Evolutionary conservation across 2,888 invertebrate species (phyloP).

Genomic region (Aricia artaxerxes): DNA sequence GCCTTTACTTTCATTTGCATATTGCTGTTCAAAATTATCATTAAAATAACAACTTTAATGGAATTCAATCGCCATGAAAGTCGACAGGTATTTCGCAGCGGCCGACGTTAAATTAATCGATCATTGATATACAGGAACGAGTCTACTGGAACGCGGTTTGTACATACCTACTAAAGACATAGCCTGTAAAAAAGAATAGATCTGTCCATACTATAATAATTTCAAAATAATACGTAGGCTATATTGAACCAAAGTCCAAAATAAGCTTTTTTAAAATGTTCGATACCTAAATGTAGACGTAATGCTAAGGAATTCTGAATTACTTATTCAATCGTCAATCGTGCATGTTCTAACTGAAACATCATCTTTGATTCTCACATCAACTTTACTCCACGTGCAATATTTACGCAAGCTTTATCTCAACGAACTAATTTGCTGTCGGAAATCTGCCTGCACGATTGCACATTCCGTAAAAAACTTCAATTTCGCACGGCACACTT

Average conservation of each 20-base stretch:
- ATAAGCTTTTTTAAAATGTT: no score
- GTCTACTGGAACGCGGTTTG: conserved; percentile 52
- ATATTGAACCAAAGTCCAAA: background rate
- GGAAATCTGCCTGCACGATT: conserved; percentile 51
- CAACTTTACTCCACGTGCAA: background rate
- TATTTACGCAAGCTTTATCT: conserved; percentile 50
- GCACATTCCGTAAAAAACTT: conserved; percentile 59
- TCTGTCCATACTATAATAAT: background rate
- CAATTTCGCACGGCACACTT: conserved; percentile 73
- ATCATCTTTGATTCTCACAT: background rate
- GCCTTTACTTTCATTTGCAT: conserved; percentile 1
- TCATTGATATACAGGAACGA: conserved; percentile 54
- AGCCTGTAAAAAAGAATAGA: background rate
- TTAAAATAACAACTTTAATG: conserved; percentile 8
- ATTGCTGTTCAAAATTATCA: conserved; percentile 25
- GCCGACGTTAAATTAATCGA: conserved; percentile 47
- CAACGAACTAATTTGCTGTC: conserved; percentile 30
- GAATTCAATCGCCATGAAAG: conserved; percentile 22
- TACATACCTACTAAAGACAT: conserved; percentile 31
- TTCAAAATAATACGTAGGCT: no score
- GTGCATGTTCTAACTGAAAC: background rate
- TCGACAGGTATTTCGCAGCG: conserved; percentile 33
- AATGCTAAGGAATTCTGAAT: no score
- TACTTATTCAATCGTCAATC: no score
- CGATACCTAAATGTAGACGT: no score